Evolutionary conservation across 1,140 invertebrate genomes (phyloP).

Genomic region (Odontomachus brunneus): DNA sequence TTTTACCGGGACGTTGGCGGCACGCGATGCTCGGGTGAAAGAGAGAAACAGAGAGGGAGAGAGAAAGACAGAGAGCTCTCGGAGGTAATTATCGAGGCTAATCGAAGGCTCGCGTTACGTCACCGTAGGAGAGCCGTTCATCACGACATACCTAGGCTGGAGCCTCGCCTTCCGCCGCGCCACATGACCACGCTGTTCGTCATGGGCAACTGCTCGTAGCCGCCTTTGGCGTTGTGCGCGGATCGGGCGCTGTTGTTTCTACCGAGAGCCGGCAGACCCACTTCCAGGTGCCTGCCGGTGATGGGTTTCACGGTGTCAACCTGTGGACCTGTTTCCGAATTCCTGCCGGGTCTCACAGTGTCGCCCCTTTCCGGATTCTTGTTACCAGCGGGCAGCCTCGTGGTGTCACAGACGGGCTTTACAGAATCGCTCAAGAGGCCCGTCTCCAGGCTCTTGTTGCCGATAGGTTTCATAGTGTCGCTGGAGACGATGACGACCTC

Average conservation of each 20-base stretch:
- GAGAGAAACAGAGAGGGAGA: no score
- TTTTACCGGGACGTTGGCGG: conserved; percentile 44
- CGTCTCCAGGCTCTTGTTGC: conserved; percentile 61
- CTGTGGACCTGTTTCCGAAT: neutral
- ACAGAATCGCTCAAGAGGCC: conserved; percentile 81
- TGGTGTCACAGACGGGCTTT: conserved; percentile 72
- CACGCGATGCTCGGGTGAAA: conserved; percentile 35
- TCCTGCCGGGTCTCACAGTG: neutral
- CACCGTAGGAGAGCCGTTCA: conserved; percentile 19
- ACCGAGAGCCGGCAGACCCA: conserved; percentile 53
- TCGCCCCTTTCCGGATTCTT: conserved; percentile 52
- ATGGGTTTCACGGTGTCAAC: conserved; percentile 72
- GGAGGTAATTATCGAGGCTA: conserved; percentile 43
- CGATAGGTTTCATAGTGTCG: conserved; percentile 76
- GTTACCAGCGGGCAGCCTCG: conserved; percentile 59
- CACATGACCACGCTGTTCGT: conserved; percentile 79
- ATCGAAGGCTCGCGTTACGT: conserved; percentile 42
- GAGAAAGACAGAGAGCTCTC: neutral
- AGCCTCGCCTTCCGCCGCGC: conserved; percentile 78
- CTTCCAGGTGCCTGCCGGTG: conserved; percentile 32
- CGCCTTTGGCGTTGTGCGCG: conserved; percentile 2
- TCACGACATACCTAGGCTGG: conserved; percentile 76
- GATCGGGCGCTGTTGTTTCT: conserved; percentile 54
- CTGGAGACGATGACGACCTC: conserved; percentile 87
- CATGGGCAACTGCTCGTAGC: conserved; percentile 53